Evolutionary conservation across 1,140 invertebrate genomes (phyloP).

Genomic region (Physella acuta): DNA sequence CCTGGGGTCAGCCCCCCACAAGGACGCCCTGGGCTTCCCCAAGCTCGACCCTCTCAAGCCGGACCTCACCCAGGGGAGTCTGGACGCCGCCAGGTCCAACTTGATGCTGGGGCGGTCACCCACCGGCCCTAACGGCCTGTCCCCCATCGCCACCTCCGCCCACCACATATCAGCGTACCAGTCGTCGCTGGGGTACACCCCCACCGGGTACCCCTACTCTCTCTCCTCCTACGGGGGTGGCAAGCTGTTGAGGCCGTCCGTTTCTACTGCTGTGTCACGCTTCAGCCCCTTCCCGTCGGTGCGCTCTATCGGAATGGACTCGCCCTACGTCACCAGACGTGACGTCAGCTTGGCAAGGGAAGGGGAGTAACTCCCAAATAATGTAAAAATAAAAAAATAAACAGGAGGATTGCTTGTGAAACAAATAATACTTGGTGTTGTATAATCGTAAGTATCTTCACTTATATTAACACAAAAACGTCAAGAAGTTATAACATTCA

Average conservation of each 20-base stretch:
- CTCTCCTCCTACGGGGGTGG: slow-evolving; percentile 21
- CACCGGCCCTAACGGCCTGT: slow-evolving; percentile 12
- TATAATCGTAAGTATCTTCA: too few relatives aligned
- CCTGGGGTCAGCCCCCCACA: slow-evolving; percentile 22
- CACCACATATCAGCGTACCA: slow-evolving; percentile 23
- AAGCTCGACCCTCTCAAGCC: background rate
- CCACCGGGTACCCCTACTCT: slow-evolving; percentile 16
- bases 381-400: too few relatives aligned
- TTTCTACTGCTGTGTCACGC: slow-evolving; percentile 7
- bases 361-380: too few relatives aligned
- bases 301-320: slow-evolving; percentile 18
- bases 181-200: slow-evolving; percentile 18
- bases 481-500: too few relatives aligned
- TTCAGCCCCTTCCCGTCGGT: slow-evolving; percentile 23
- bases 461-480: too few relatives aligned
- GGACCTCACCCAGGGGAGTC: slow-evolving; percentile 1
- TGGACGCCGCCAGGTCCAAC: background rate
- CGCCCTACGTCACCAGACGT: slow-evolving; percentile 1
- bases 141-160: background rate
- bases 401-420: too few relatives aligned
- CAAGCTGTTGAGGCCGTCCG: slow-evolving; percentile 17
- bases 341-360: slow-evolving; percentile 13
- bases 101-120: slow-evolving; percentile 9
- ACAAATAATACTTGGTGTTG: too few relatives aligned
- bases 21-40: background rate